Conservation (phyloP, 2,888 invertebrate genomes). For the Tiliacea aurago region DNA sequence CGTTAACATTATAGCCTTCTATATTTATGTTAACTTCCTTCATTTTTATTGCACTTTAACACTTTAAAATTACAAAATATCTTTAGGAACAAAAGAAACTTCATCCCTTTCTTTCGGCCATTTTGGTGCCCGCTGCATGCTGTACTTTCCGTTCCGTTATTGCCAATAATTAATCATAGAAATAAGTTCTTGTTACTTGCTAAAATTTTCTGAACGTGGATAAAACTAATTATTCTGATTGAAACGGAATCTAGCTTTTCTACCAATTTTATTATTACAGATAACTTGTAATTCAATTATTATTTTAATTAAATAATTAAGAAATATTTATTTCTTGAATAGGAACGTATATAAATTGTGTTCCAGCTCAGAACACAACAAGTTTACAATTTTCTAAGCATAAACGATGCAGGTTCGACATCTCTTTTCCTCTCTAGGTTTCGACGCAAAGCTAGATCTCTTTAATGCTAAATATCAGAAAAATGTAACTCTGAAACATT, state of each 20-base stretch:
- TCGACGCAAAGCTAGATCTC: no score
- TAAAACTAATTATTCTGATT: no score
- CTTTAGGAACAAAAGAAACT: conserved; percentile 79
- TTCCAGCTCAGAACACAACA: background rate
- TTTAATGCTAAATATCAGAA: background rate
- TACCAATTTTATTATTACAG: background rate
- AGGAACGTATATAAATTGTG: background rate
- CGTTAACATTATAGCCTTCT: conserved; percentile 88
- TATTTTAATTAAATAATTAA: no score
- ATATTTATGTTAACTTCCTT: conserved; percentile 88
- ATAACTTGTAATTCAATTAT: background rate
- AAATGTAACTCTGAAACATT: background rate
- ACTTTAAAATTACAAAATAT: conserved; percentile 66
- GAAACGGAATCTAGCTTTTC: rapidly evolving
- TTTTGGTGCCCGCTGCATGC: conserved; percentile 71
- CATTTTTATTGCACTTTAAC: conserved; percentile 72
- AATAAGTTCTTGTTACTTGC: background rate
- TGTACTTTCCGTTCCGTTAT: conserved; percentile 35
- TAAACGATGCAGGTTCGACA: background rate
- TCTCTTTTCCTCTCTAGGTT: background rate
- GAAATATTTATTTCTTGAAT: background rate
- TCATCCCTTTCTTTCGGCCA: conserved; percentile 86
- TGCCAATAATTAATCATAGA: background rate
- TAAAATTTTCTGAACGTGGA: rapidly evolving
- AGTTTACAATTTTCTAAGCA: background rate